These are phyloP conservation scores for Centrocercus urophasianus DNA, from an alignment of 2,113 vertebrate species.

Conservation along the genomic window DNA sequence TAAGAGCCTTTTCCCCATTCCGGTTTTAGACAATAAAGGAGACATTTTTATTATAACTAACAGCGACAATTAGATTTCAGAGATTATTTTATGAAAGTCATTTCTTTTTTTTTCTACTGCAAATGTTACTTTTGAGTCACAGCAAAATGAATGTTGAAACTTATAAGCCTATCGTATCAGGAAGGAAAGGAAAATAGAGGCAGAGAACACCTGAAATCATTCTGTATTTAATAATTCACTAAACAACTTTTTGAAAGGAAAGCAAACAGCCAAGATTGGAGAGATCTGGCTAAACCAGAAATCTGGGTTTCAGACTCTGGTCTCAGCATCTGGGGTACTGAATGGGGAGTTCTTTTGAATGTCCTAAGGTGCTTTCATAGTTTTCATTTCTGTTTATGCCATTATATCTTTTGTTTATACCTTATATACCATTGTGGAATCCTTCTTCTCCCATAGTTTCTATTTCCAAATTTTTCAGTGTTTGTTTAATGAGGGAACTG, in stretches of 20 bases:
- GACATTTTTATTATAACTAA: slow-evolving; percentile 20
- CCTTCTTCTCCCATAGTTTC: background rate
- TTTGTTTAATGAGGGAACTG: background rate
- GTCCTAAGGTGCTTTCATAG: fast-evolving
- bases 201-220: background rate
- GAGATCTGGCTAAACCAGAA: background rate
- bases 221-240: background rate
- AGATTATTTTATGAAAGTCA: background rate
- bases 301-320: background rate
- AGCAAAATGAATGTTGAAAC: background rate
- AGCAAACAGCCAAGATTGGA: background rate
- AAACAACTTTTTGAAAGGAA: background rate
- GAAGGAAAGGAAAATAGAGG: background rate
- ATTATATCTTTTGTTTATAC: background rate
- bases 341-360: background rate
- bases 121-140: background rate
- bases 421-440: background rate
- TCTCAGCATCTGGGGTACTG: background rate
- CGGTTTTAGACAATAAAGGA: background rate
- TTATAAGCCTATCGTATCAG: background rate
- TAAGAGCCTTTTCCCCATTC: background rate
- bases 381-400: background rate
- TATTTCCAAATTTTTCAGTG: background rate
- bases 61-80: slow-evolving; percentile 18
- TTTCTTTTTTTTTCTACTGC: background rate